Evolutionary conservation across 2,797 vertebrate genomes (phyloP).

Genomic region (Apogon talboti): DNA sequence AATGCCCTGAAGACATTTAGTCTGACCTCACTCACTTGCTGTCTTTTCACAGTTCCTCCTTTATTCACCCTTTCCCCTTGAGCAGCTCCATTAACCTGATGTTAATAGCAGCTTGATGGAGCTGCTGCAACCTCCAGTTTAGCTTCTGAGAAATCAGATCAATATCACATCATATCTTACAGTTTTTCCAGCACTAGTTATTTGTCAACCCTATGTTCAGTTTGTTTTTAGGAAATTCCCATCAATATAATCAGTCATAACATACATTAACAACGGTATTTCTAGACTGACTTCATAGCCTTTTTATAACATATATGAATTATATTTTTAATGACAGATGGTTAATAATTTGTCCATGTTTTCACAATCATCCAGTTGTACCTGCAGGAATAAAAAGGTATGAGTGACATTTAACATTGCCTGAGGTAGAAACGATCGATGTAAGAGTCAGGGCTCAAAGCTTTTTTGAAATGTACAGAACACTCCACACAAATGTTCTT

Average conservation of each 20-base stretch:
- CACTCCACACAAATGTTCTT: too few species aligned
- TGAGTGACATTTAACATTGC: not conserved
- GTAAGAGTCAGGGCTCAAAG: not conserved
- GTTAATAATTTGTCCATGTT: constrained; percentile 2
- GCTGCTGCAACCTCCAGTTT: constrained; percentile 23
- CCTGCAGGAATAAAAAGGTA: not conserved
- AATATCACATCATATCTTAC: constrained; percentile 6
- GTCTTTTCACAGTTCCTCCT: constrained; percentile 38
- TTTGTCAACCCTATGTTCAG: not conserved
- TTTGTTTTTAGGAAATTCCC: constrained; percentile 8
- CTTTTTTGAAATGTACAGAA: constrained; percentile 1
- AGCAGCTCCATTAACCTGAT: constrained; percentile 47
- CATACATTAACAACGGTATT: not conserved
- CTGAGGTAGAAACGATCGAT: not conserved
- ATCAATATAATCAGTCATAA: not conserved
- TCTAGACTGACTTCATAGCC: not conserved
- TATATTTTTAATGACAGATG: not conserved
- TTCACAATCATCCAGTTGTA: not conserved
- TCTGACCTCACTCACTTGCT: constrained; percentile 44
- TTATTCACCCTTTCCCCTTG: constrained; percentile 14
- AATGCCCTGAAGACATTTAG: constrained; percentile 35
- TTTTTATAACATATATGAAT: not conserved
- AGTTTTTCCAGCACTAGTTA: not conserved
- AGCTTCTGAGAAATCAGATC: constrained; percentile 23
- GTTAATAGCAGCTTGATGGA: constrained; percentile 19